Evolutionary conservation across 2,888 invertebrate species (phyloP), one percentile per base, ranked within the genome.

Genomic region (Macrophya alboannulata): DNA sequence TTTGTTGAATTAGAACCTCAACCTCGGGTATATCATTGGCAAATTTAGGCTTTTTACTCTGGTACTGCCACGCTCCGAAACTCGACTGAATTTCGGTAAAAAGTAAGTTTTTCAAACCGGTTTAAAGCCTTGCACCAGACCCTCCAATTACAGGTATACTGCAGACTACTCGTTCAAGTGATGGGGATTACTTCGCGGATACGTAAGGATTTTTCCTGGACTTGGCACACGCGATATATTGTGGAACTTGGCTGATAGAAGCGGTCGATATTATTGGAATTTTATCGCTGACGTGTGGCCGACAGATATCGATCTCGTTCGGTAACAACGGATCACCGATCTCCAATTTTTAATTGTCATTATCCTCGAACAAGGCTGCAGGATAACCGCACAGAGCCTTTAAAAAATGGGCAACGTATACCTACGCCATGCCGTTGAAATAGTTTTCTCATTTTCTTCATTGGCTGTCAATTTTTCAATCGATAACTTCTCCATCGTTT

Each of bases 101-200:
- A 81, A 81, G 62, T 62, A 81, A 62, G 62, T 40, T 62, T 81
- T 81, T 62, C 43, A 59, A 81, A 81, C 81, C 81, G 81, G 81
- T 81, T 81, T 59, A 59, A 62, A 62, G 43, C 62, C 59, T 40
- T 43, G 59, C 81, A 59, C 59, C 59, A 59, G 59, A 40, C 81
- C 77, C 77, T 55, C 77, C 55, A 51, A 77, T 77, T 77, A 77
- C 77, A 77, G 77, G 77, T 77, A 77, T 55, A 81, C 74, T 15
- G 74, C 12, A 81, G 59, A 43, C 77, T 55, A 51, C 48, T 77
- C 77, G 77, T 55, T 40, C 40, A 77, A 77, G 59, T 81, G 81
- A 81, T 43, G 40, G 21, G 81, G 62, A 81, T 81, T 62, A 81
- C 62, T 59, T 81, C 59, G 62, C 59, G 62, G 81, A 81, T 81